These are phyloP conservation scores for Andrena dorsata DNA, from an alignment of 2,888 invertebrate genomes.

Conservation along the genomic window DNA sequence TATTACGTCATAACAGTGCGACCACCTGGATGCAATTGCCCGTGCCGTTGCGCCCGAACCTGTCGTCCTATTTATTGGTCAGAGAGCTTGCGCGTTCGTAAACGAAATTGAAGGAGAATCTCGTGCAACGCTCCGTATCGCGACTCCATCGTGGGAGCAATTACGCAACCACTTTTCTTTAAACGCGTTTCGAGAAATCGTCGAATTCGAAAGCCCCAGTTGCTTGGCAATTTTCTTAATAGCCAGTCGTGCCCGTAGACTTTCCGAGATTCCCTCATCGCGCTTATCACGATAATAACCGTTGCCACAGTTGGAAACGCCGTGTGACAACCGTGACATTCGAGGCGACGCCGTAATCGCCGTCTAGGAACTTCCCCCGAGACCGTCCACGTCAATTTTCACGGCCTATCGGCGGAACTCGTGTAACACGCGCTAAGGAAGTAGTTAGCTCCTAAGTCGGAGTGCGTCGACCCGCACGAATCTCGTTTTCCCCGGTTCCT, in stretches of 20 bases:
- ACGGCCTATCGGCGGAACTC: conserved; percentile 43
- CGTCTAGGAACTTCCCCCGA: conserved; percentile 37
- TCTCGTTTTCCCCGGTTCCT: conserved; percentile 17
- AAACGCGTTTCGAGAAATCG: background rate
- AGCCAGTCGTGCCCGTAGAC: background rate
- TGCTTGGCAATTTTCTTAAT: background rate
- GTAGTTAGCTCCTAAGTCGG: conserved; percentile 21
- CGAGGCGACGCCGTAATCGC: conserved; percentile 31
- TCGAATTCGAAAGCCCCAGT: background rate
- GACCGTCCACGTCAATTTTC: conserved; percentile 39
- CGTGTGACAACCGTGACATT: conserved; percentile 30
- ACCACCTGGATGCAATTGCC: conserved; percentile 81
- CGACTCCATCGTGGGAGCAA: background rate
- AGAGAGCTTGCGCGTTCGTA: conserved; percentile 41
- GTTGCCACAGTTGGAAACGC: conserved; percentile 3
- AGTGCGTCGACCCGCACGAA: conserved; percentile 60
- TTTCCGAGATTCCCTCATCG: background rate
- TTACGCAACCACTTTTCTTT: background rate
- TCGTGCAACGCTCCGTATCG: background rate
- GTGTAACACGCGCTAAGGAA: conserved; percentile 38
- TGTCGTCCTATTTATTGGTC: conserved; percentile 78
- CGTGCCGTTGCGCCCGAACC: conserved; percentile 72
- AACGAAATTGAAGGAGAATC: conserved; percentile 48
- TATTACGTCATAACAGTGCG: conserved; percentile 80
- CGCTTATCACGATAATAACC: conserved; percentile 43